Conservation (phyloP, 2,113 vertebrate genomes). For the Origma solitaria region DNA sequence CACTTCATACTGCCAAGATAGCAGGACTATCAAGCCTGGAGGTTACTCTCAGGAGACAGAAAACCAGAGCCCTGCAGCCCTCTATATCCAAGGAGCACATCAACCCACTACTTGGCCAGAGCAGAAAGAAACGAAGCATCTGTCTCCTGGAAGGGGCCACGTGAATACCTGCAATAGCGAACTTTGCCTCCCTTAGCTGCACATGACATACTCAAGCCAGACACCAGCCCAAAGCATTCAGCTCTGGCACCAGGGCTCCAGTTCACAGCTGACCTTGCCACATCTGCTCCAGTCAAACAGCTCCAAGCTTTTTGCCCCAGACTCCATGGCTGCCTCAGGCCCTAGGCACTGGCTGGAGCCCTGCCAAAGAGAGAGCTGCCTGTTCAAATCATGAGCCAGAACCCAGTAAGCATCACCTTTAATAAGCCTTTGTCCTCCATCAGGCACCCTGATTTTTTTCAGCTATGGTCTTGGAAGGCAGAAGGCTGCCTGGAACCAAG, state of each 20-base stretch:
- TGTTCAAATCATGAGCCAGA: not conserved
- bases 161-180: not conserved
- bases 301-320: not conserved
- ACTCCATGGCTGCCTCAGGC: not conserved
- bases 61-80: not conserved
- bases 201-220: not conserved
- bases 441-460: conserved; percentile 11
- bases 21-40: not conserved
- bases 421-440: not conserved
- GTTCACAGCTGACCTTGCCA: not conserved
- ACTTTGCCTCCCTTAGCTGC: not conserved
- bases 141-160: not conserved
- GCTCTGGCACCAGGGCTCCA: not conserved
- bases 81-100: not conserved
- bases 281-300: not conserved
- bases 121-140: not conserved
- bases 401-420: not conserved
- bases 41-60: not conserved
- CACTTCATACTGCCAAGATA: not conserved
- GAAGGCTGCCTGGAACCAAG: not conserved
- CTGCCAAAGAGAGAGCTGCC: conserved; percentile 11
- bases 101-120: not conserved
- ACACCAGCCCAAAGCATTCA: not conserved
- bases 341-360: not conserved
- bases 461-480: not conserved